phyloP scores from a whole-genome alignment of 2,797 vertebrate genomes.

The Anomalospiza imberbis region DNA sequence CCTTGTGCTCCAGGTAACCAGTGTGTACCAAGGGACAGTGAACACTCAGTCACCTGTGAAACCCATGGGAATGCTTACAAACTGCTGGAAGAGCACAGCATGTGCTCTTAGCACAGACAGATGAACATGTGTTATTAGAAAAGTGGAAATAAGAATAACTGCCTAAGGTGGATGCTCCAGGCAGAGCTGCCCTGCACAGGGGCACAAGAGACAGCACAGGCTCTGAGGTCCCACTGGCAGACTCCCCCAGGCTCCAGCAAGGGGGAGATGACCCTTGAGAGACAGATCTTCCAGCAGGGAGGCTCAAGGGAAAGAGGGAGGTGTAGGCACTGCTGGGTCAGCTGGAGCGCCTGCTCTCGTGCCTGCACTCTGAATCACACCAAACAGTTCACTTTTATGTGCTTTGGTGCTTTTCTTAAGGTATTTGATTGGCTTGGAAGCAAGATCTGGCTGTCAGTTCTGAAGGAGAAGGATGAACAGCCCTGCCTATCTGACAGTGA shows the following conservation, averaged over 20 bases:
- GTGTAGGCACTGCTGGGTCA: background rate
- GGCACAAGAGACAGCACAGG: background rate
- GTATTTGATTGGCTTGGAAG: background rate
- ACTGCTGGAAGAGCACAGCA: background rate
- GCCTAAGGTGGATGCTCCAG: background rate
- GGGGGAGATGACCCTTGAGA: background rate
- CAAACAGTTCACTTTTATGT: background rate
- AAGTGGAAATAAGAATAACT: background rate
- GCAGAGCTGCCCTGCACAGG: background rate
- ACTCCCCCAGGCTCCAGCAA: background rate
- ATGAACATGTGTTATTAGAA: fast-evolving
- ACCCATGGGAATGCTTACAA: background rate
- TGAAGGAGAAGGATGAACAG: background rate
- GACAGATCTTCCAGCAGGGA: background rate
- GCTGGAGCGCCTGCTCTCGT: background rate
- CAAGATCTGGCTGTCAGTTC: background rate
- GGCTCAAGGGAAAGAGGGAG: background rate
- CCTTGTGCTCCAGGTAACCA: background rate
- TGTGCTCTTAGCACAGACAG: background rate
- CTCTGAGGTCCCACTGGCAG: background rate
- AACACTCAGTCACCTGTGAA: background rate
- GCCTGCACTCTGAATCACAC: background rate
- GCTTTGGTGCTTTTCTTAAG: background rate
- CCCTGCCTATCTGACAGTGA: background rate
- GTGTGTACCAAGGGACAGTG: background rate